Evolutionary conservation across 2,797 vertebrate genomes (phyloP).

Genomic region (Danio aesculapii): DNA sequence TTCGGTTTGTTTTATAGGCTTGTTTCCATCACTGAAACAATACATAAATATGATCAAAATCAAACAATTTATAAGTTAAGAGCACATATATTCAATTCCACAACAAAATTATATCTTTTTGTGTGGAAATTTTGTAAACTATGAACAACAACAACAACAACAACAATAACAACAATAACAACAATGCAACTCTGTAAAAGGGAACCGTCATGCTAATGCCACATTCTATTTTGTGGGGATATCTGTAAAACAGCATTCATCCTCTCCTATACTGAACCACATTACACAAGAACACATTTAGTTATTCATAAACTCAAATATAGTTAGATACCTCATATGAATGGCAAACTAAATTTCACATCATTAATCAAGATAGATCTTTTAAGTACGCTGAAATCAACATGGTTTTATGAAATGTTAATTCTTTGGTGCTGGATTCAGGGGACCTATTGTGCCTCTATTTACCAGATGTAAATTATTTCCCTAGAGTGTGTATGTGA

Average conservation of each 20-base stretch:
- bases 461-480: too few species aligned
- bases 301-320: background rate
- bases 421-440: background rate
- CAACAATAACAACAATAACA: too few species aligned
- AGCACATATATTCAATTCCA: constrained; percentile 17
- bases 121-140: background rate
- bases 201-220: constrained; percentile 47
- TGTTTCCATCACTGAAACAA: background rate
- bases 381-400: background rate
- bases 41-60: constrained; percentile 21
- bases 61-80: background rate
- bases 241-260: background rate
- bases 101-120: background rate
- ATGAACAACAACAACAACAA: background rate
- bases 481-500: too few species aligned
- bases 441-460: too few species aligned
- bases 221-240: constrained; percentile 31
- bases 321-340: constrained; percentile 3
- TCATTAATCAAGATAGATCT: background rate
- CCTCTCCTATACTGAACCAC: constrained; percentile 2
- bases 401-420: background rate
- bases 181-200: background rate
- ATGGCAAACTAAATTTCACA: background rate
- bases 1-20: background rate
- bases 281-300: constrained; percentile 7